Base-by-base conservation (phyloP, 2,888 invertebrate species). In the Homarus gammarus region DNA sequence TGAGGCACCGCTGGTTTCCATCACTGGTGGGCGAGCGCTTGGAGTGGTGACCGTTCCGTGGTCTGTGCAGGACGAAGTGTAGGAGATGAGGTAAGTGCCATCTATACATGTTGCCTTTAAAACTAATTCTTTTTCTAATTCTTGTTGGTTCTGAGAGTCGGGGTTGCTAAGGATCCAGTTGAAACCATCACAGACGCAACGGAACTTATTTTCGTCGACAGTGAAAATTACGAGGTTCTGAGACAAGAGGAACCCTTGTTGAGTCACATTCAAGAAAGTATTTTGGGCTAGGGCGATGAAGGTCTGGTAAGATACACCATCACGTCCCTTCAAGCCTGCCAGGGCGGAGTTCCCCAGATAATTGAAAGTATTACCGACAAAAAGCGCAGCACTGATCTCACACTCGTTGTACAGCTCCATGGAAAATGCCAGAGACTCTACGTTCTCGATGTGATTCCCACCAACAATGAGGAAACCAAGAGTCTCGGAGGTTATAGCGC, bases 371-470 rank as follows among this genome's bases (percentile, higher is more conserved):
- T 89, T 89, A 33, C 64, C 81, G 10, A 89, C 73, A 33, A 89
- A 61, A 49, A 89, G 78, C 5, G 84, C 84, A 1, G 89, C 89
- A 36, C 79, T 84, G 79, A 89, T 78, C 73, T 89, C 89, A 33
- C 89, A 89, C 22, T 79, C 73, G 49, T 79, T 89, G 84, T 89
- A 56, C n/a, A 89, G 84, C 40, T 84, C 79, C 89, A 84, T 79
- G n/a, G 27, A 40, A 61, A 89, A 81, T 10, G 89, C 89, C n/a
- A 12, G 18, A 27, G 8, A 15, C 5, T 49, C 72, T 40, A 89
- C n/a, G 33, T 36, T 40, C 0, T 36, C 78, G 36, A 89, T 72
- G 61, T 56, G 51, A 68, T 84, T 89, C 22, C 79, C 73, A 12
- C 84, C 89, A 12, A 81, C 44, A 38, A 89, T 84, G 33, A 89